Evolutionary conservation across 2,113 vertebrate genomes (phyloP).

Genomic region (Chitala chitala): DNA sequence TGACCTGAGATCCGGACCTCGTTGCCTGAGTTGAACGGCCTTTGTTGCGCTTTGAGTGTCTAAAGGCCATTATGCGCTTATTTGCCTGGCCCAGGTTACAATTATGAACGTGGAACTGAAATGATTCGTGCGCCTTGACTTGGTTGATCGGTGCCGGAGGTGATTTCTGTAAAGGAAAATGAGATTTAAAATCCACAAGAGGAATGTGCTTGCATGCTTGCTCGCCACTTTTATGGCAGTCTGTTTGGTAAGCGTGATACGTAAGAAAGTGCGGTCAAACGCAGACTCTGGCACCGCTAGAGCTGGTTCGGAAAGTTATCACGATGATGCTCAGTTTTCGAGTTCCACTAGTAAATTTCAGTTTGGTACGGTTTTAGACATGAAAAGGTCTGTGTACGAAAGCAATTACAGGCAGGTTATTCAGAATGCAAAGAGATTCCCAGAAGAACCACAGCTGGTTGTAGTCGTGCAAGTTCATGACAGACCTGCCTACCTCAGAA

Average conservation of each 20-base stretch:
- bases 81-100: not conserved
- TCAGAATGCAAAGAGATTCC: constrained; percentile 52
- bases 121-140: not conserved
- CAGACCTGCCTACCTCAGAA: constrained; percentile 59
- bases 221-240: constrained; percentile 35
- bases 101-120: constrained; percentile 25
- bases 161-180: constrained; percentile 33
- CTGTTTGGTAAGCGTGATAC: constrained; percentile 43
- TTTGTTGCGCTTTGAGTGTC: not conserved
- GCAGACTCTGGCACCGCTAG: constrained; percentile 1
- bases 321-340: not conserved
- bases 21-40: constrained; percentile 19
- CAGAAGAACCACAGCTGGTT: constrained; percentile 53
- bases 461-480: constrained; percentile 67
- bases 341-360: constrained; percentile 36
- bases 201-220: constrained; percentile 50
- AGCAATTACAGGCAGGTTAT: constrained; percentile 57
- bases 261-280: constrained; percentile 1
- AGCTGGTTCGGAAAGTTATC: not conserved
- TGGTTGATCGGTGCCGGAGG: not conserved
- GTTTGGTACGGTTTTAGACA: constrained; percentile 34
- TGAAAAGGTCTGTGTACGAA: constrained; percentile 50
- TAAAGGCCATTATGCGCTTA: not conserved
- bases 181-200: constrained; percentile 55
- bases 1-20: not conserved